Conservation (phyloP, 2,113 vertebrate species). For the Anarhynchus alexandrinus region DNA sequence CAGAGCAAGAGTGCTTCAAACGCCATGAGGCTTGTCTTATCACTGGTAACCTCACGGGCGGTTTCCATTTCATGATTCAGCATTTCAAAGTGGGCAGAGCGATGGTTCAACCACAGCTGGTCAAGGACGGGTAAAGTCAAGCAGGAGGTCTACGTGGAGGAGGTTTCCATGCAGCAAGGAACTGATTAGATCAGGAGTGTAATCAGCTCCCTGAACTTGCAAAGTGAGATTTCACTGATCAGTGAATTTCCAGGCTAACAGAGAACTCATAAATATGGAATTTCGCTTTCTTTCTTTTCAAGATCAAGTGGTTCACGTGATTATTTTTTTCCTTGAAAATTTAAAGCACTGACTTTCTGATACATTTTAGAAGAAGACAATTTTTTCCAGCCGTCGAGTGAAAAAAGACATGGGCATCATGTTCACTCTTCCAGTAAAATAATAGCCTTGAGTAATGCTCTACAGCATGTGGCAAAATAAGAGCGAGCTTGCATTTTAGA, state of each 20-base stretch:
- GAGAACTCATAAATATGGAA: constrained; percentile 39
- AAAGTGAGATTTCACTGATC: constrained; percentile 44
- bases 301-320: constrained; percentile 10
- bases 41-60: neutral
- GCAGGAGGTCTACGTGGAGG: neutral
- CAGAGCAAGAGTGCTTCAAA: neutral
- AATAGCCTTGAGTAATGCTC: neutral
- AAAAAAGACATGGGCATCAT: neutral
- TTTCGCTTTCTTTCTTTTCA: constrained; percentile 21
- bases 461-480: neutral
- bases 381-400: neutral
- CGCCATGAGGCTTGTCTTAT: neutral
- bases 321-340: neutral
- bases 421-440: constrained; percentile 13
- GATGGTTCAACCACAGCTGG: neutral
- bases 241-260: constrained; percentile 29
- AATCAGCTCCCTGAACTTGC: constrained; percentile 52
- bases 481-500: neutral
- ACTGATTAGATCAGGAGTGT: constrained; percentile 65
- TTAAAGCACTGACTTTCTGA: neutral
- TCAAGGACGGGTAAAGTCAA: neutral
- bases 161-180: constrained; percentile 41
- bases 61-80: neutral
- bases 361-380: neutral
- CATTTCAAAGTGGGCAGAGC: neutral